phyloP scores from a whole-genome alignment of 2,113 vertebrate genomes.

The Phyllostomus hastatus region DNA sequence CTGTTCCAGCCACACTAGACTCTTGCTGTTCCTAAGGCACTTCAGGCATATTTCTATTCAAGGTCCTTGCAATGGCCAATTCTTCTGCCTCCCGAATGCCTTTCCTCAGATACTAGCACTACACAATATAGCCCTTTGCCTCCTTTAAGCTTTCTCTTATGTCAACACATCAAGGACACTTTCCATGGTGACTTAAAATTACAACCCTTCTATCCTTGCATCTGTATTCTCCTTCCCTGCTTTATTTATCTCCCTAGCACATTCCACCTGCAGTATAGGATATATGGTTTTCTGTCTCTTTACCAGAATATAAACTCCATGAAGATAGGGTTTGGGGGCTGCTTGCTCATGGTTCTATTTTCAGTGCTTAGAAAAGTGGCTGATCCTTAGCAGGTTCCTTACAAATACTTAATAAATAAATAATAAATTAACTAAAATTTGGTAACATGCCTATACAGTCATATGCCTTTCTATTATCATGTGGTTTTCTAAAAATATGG shows the following conservation, averaged over 20 bases:
- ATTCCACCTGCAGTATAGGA: background rate
- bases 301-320: background rate
- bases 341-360: background rate
- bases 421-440: background rate
- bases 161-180: background rate
- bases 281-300: background rate
- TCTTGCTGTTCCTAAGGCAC: background rate
- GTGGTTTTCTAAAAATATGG: background rate
- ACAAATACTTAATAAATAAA: background rate
- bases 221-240: background rate
- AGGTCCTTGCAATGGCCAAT: background rate
- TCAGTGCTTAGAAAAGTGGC: background rate
- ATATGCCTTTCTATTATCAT: background rate
- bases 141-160: background rate
- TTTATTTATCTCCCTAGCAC: background rate
- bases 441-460: background rate
- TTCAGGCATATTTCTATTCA: background rate
- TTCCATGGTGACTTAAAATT: background rate
- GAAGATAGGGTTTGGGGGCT: background rate
- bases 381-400: background rate
- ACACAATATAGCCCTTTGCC: accelerated
- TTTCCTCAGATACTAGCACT: too few species aligned
- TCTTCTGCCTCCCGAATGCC: background rate
- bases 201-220: background rate
- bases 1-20: background rate